These are phyloP conservation scores for Cephus pygmeus DNA, from an alignment of 2,888 invertebrate species.

Conservation along the genomic window DNA sequence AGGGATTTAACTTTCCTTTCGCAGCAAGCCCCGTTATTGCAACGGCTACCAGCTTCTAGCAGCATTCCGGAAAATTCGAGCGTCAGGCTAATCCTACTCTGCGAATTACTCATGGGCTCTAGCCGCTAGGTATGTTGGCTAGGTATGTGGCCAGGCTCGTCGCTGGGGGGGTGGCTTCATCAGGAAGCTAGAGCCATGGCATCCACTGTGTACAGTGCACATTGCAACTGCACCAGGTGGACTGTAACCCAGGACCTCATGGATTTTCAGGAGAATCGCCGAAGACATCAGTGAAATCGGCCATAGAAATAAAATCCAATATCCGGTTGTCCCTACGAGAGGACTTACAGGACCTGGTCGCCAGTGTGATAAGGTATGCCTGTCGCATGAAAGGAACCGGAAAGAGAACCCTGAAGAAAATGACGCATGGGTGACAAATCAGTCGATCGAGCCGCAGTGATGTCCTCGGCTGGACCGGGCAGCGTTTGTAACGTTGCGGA, in stretches of 20 bases:
- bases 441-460: constrained; percentile 58
- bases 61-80: constrained; percentile 43
- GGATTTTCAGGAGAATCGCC: neutral
- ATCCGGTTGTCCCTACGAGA: neutral
- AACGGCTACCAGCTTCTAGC: neutral
- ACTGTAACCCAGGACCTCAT: neutral
- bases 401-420: constrained; percentile 43
- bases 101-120: neutral
- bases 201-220: neutral
- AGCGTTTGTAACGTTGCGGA: constrained; percentile 38
- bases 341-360: neutral
- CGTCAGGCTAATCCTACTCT: constrained; percentile 36
- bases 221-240: neutral
- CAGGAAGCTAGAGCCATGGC: neutral
- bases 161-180: neutral
- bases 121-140: neutral
- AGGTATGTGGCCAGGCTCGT: neutral
- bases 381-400: neutral
- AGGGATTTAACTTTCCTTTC: constrained; percentile 63
- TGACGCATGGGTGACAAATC: constrained; percentile 62
- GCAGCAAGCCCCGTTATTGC: constrained; percentile 46
- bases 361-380: neutral
- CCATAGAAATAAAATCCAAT: neutral
- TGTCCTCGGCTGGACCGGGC: constrained; percentile 52
- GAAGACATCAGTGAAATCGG: neutral